Conservation (phyloP, 2,797 vertebrate genomes). For the Parambassis ranga region DNA sequence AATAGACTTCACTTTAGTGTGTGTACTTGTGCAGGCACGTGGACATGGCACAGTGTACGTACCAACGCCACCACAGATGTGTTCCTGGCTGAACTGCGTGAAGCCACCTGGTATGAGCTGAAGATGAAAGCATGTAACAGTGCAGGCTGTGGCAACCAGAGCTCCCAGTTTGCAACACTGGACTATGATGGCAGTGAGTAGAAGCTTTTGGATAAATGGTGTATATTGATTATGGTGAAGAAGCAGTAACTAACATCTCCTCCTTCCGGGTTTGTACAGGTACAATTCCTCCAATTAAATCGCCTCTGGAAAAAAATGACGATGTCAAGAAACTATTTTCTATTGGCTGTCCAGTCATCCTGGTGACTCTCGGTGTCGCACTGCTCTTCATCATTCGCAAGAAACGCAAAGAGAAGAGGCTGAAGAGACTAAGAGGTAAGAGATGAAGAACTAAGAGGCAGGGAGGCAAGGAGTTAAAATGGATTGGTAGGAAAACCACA, state of each 20-base stretch:
- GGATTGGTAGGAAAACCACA: not conserved
- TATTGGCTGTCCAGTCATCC: conserved; percentile 94
- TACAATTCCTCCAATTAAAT: conserved; percentile 97
- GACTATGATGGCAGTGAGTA: conserved; percentile 97
- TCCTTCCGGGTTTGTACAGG: conserved; percentile 70
- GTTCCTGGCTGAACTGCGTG: conserved; percentile 93
- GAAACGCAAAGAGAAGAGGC: conserved; percentile 96
- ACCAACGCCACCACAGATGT: conserved; percentile 92
- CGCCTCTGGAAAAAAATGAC: conserved; percentile 91
- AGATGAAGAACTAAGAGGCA: not conserved
- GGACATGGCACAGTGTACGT: conserved; percentile 93
- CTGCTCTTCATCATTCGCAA: conserved; percentile 95
- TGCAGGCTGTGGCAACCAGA: conserved; percentile 97
- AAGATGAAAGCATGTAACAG: conserved; percentile 99
- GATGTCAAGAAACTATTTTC: conserved; percentile 98
- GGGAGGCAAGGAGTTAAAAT: not conserved
- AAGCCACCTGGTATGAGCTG: conserved; percentile 98
- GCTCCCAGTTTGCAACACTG: conserved; percentile 92
- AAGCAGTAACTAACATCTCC: not conserved
- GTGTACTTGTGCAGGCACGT: conserved; percentile 77
- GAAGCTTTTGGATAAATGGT: not conserved
- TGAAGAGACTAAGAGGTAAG: conserved; percentile 95
- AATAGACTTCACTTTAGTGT: not conserved
- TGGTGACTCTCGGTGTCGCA: conserved; percentile 91
- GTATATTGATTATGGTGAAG: not conserved